Evolutionary conservation across 2,113 vertebrate genomes (phyloP), one percentile per base, ranked within the genome.

Genomic region (Brienomyrus longianalis): DNA sequence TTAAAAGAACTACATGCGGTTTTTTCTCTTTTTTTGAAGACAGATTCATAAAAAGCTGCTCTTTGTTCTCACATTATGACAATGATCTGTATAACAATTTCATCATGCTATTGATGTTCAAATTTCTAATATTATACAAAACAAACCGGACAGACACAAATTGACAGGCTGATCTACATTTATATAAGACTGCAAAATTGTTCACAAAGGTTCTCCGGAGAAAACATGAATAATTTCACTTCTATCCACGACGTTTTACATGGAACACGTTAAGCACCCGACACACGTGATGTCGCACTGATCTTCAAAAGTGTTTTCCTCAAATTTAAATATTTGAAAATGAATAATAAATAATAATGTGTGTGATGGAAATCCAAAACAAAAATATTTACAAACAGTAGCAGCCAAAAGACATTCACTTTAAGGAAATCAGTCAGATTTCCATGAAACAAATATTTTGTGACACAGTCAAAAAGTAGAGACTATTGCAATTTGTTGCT

Each of bases 401-500:
- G 51, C 13, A 39, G 10, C 45, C 27, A 56, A 52, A 19, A 87
- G 0, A 48, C 10, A 87, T 87, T 87, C 48, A 11, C 1, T 87
- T 87, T 21, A n/a, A 54, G 52, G 23, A 83, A 89, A 39, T 31
- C 88, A 52, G 62, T 52, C 88, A 54, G 74, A 77, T 89, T 83
- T 51, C 31, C 48, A 13, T 89, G 48, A 54, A 83, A 80, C 11
- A 89, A 80, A 52, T 80, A 52, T 66, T 52, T 62, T 62, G 35
- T 88, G 39, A 35, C 21, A 83, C 45, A 47, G 56, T 66, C 19
- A 88, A 77, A 89, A 83, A 66, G 31, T 51, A 31, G 51, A 86
- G 83, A 87, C 70, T 51, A 45, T 90, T 90, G 56, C 83, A 70
- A 70, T 86, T 54, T 90, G 89, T 86, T 90, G 83, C 83, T 74